These are phyloP conservation scores for Gymnoscopelus microlampas DNA, from an alignment of 2,797 vertebrate genomes.

Conservation along the genomic window DNA sequence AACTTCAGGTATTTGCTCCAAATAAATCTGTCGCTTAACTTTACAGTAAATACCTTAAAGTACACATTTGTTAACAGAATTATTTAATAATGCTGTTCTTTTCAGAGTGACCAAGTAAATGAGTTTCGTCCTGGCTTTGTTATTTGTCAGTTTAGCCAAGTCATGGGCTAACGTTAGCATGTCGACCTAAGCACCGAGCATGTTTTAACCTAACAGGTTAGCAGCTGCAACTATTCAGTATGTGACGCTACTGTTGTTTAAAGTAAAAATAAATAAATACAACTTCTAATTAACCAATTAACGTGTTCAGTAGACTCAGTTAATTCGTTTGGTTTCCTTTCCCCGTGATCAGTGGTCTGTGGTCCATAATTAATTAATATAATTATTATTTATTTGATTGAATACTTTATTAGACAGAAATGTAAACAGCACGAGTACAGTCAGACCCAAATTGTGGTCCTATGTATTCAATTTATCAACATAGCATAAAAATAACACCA, in stretches of 20 bases:
- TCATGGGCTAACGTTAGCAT: slow-evolving; percentile 74
- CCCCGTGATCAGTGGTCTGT: no score
- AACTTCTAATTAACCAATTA: no score
- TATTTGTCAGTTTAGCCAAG: slow-evolving; percentile 51
- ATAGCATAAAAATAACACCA: no score
- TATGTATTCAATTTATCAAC: no score
- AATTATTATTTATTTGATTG: no score
- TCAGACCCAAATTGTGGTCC: no score
- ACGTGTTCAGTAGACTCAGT: no score
- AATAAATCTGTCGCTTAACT: not conserved
- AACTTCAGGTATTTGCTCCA: slow-evolving; percentile 44
- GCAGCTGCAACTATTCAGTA: not conserved
- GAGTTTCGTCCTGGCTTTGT: slow-evolving; percentile 1
- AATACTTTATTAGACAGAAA: no score
- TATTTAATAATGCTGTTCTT: not conserved
- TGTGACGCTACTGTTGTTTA: not conserved
- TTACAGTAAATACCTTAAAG: not conserved
- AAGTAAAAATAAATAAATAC: no score
- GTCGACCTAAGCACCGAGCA: not conserved
- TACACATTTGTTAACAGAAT: not conserved
- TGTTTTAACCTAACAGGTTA: slow-evolving; percentile 16
- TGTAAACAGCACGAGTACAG: no score
- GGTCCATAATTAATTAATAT: no score
- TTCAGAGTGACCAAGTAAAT: accelerated
- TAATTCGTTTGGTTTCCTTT: no score